Percentiles rank a stretch among this genome's conserved stretches.
phyloP scores from a whole-genome alignment of 1,140 invertebrate genomes.

The Vanessa tameamea region DNA sequence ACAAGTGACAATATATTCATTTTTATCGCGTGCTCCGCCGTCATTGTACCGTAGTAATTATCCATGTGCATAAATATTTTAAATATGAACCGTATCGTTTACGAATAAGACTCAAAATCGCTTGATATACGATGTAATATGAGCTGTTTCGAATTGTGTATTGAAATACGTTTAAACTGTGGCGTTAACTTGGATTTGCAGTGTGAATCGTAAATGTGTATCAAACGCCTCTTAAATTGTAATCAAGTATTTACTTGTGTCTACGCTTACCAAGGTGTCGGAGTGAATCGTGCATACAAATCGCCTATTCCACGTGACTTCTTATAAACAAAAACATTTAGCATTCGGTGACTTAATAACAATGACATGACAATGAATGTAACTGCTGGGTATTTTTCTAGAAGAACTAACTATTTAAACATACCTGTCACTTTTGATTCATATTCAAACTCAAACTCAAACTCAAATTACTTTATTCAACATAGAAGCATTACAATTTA shows the following conservation, averaged over 20 bases:
- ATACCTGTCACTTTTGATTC: too few relatives aligned
- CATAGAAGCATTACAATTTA: too few relatives aligned
- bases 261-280: constrained; percentile 10
- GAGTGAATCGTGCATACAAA: constrained; percentile 9
- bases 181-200: constrained; percentile 54
- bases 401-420: too few relatives aligned
- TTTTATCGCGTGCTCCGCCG: constrained; percentile 54
- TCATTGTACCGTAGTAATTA: constrained; percentile 57
- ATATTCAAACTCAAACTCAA: too few relatives aligned
- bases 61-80: constrained; percentile 31
- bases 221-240: constrained; percentile 47
- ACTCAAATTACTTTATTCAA: too few relatives aligned
- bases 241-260: constrained; percentile 11
- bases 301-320: constrained; percentile 14
- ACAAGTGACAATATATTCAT: constrained; percentile 53
- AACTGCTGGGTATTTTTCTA: too few relatives aligned
- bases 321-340: constrained; percentile 1
- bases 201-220: constrained; percentile 54
- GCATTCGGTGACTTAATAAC: neutral
- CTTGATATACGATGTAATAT: constrained; percentile 2
- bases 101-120: constrained; percentile 31
- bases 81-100: constrained; percentile 39
- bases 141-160: constrained; percentile 18
- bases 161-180: constrained; percentile 43
- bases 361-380: neutral